Conservation (phyloP, 2,113 vertebrate species). For the Paradoxurus hermaphroditus region DNA sequence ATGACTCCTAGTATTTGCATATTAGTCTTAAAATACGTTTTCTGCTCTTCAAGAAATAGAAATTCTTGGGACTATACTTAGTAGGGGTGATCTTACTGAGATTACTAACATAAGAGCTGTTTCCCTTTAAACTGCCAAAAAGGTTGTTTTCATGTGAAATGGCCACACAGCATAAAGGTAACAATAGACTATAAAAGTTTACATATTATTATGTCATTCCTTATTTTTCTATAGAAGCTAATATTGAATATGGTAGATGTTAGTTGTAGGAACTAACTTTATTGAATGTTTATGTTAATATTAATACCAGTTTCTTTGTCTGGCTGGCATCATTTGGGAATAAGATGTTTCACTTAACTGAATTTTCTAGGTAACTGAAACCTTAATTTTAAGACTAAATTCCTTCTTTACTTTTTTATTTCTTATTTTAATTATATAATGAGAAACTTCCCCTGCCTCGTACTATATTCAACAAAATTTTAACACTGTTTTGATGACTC, state of each 20-base stretch:
- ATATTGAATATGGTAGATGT: background rate
- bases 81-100: background rate
- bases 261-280: constrained; percentile 10
- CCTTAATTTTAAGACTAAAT: background rate
- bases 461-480: background rate
- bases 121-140: constrained; percentile 35
- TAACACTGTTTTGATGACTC: constrained; percentile 22
- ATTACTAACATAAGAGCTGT: background rate
- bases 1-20: background rate
- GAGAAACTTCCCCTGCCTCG: background rate
- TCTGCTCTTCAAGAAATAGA: constrained; percentile 10
- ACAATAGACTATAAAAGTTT: constrained; percentile 20
- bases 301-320: constrained; percentile 25
- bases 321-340: constrained; percentile 45
- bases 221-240: constrained; percentile 1
- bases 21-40: constrained; percentile 25
- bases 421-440: constrained; percentile 35
- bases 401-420: background rate
- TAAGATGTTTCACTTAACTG: constrained; percentile 34
- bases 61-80: background rate
- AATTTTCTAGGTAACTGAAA: constrained; percentile 54
- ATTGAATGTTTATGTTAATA: constrained; percentile 26
- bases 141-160: constrained; percentile 33
- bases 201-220: background rate
- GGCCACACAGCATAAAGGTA: background rate